Evolutionary conservation across 2,113 vertebrate species (phyloP), one percentile per base, ranked within the genome.

Genomic region (Callocephalon fimbriatum): DNA sequence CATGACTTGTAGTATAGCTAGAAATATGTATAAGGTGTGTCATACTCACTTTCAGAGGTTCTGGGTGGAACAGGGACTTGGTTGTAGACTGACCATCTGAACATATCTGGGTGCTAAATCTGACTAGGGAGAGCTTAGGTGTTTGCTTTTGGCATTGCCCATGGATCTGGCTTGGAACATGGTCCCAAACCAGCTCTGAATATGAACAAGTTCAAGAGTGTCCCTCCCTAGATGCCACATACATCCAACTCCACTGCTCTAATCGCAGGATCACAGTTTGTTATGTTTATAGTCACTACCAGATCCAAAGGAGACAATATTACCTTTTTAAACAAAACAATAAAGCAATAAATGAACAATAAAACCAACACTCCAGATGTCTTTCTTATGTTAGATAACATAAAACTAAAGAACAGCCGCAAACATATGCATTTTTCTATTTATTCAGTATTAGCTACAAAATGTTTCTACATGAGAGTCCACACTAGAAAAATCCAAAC

Each of bases 271-370:
- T 71, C 65, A 40, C 51, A 53, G 44, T 63, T 82, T 89, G 44
- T 79, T 88, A 10, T 45, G 53, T 73, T 94, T 73, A 35, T 13
- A 93, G 88, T 58, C 65, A 65, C 91, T 65, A 26, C 62, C 73
- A 94, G 83, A 81, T 87, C 73, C 62, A 89, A 84, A 85, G 61
- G 37, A 95, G 86, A 89, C 83, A 89, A 88, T 88, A 96, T 76
- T 95, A 92, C 85, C 90, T 95, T 94, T 90, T 94, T 96, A 94
- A 96, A 91, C 81, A 94, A 96, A 96, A 90, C 91, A 97, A 81
- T 82, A 93, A 95, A 96, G 85, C 95, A 95, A 93, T 96, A 97
- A 97, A 95, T 26, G 3, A 96, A 81, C 93, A 85, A 12, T 96
- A 96, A 96, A 96, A 12, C 72, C 38, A 84, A 51, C 70, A 91